phyloP scores from a whole-genome alignment of 2,797 vertebrate species.

The Phrynocephalus forsythii region DNA sequence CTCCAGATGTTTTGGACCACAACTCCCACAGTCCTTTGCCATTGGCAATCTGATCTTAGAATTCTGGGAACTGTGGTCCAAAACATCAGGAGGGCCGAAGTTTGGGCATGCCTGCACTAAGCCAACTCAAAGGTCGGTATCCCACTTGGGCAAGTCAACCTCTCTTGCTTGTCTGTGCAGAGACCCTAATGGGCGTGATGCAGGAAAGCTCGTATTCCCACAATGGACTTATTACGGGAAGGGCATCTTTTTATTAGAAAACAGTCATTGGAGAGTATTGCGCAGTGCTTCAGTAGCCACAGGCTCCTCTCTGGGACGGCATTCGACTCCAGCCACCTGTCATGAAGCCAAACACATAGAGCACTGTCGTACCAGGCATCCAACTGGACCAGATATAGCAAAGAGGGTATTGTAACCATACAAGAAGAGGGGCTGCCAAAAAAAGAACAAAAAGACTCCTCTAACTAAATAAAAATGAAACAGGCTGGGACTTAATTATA shows the following conservation, averaged over 20 bases:
- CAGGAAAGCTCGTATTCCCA: background rate
- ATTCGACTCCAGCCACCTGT: slow-evolving; percentile 7
- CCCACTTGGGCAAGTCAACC: background rate
- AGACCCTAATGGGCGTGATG: background rate
- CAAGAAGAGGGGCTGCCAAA: background rate
- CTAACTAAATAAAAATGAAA: slow-evolving; percentile 25
- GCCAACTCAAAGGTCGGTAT: background rate
- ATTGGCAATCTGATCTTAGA: too few species aligned
- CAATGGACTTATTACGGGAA: background rate
- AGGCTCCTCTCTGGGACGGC: background rate
- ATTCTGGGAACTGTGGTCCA: too few species aligned
- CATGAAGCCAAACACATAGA: background rate
- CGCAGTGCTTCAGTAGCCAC: background rate
- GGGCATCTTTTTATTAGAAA: background rate
- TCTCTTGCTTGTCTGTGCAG: background rate
- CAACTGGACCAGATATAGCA: background rate
- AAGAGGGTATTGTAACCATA: background rate
- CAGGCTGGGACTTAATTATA: slow-evolving; percentile 64
- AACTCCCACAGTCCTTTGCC: too few species aligned
- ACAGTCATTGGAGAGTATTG: background rate
- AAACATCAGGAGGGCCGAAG: too few species aligned
- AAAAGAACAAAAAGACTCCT: background rate
- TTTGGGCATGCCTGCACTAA: background rate
- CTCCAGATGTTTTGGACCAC: too few species aligned
- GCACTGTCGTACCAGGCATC: slow-evolving; percentile 25